Percentiles rank a stretch among this genome's conserved stretches.
Evolutionary conservation across 1,140 invertebrate species (phyloP).

Genomic region (Zaprionus vittiger): DNA sequence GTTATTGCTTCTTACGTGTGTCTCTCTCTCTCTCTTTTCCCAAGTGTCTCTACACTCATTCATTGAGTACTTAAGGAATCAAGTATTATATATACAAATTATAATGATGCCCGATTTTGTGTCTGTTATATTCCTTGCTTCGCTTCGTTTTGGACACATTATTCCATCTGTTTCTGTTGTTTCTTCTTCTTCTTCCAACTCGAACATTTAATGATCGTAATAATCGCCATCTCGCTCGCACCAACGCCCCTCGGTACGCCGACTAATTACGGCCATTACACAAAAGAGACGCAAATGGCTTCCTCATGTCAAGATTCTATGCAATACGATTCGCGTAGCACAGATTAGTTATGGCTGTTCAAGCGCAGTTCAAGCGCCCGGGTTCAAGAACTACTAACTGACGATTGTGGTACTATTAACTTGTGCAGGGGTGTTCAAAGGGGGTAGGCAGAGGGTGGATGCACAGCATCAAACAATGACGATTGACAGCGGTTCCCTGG

Average conservation of each 20-base stretch:
- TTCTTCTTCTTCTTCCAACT: background rate
- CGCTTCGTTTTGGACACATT: background rate
- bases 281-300: constrained; percentile 50
- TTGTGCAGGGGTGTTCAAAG: background rate
- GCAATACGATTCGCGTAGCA: constrained; percentile 33
- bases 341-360: constrained; percentile 45
- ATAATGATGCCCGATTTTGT: background rate
- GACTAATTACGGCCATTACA: constrained; percentile 58
- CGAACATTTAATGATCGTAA: constrained; percentile 30
- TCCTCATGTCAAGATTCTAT: constrained; percentile 50
- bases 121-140: background rate
- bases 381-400: constrained; percentile 53
- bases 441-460: background rate
- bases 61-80: background rate
- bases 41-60: background rate
- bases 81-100: background rate
- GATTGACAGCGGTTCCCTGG: constrained; percentile 10
- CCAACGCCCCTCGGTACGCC: constrained; percentile 26
- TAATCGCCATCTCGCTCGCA: constrained; percentile 25
- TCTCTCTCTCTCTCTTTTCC: too few relatives aligned
- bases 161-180: background rate
- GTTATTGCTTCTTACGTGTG: background rate
- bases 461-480: constrained; percentile 23
- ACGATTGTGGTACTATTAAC: constrained; percentile 19
- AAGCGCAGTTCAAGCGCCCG: constrained; percentile 30